Base-by-base conservation (phyloP, 2,113 vertebrate genomes). In the Pan paniscus region DNA sequence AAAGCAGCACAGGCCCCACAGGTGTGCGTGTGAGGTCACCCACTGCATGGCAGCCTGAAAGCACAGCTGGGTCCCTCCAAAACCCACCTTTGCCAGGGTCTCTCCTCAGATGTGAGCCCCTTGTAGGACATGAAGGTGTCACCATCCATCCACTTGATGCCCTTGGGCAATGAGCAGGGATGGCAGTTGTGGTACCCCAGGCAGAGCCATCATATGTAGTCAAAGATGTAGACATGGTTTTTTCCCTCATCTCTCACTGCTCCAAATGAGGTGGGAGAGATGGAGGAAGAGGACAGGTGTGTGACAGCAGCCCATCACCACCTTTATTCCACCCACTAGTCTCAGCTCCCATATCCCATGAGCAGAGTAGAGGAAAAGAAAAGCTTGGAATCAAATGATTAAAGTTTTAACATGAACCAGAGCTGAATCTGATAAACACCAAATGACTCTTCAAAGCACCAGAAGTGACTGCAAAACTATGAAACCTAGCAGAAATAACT, bases 21-120 rank as follows among this genome's bases (percentile, higher is more conserved):
- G 17, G 13, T 2, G 3, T 20, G 10, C 4, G 13, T 16, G 0
- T 9, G 40, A 86, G 59, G 30, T 14, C 18, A 46, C 4, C 8
- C 10, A 9, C 7, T 25, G 25, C 17, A 20, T 13, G 2, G 1
- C 46, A 16, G 23, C 10, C 40, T n/a, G 16, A 38, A 40, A 35
- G 20, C 23, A 46, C 1, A 82, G 57, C 2, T 61, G 10, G 11
- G 13, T 32, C 16, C 35, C 50, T 80, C 52, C 18, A 16, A 35
- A 35, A 16, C 38, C 48, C 18, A 23, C 32, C 4, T 59, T 20
- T 38, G 23, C 43, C 25, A 25, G 9, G 35, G 79, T 35, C 23
- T 93, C 57, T 40, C 6, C 8, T 38, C 23, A 22, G 61, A 20
- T 30, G 23, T 61, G 70, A 83, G 22, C 23, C 38, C 52, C 14